A percentile compares a stretch with the other conserved stretches of the same genome.
These are phyloP conservation scores for Glomeris maerens DNA, from an alignment of 1,140 invertebrate genomes.

Conservation along the genomic window DNA sequence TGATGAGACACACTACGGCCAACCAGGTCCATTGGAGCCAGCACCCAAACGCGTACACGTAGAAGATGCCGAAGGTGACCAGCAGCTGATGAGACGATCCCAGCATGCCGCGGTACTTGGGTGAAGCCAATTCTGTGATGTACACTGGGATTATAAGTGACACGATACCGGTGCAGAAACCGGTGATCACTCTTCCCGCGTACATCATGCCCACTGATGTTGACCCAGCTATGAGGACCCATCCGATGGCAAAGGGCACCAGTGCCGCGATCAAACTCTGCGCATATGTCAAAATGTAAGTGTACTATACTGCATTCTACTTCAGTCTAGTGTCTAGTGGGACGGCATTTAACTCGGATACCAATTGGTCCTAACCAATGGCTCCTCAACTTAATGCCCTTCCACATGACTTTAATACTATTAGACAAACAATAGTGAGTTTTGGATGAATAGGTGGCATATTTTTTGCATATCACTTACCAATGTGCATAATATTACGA, in stretches of 20 bases:
- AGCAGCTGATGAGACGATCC: slow-evolving; percentile 12
- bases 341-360: no score
- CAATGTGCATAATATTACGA: no score
- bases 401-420: no score
- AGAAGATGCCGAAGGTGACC: slow-evolving; percentile 8
- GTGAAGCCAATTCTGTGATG: slow-evolving; percentile 16
- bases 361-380: no score
- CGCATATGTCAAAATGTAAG: no score
- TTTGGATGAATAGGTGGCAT: no score
- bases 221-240: slow-evolving; percentile 4
- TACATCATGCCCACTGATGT: slow-evolving; percentile 2
- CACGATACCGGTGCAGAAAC: slow-evolving; percentile 12
- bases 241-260: not conserved
- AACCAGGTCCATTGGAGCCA: slow-evolving; percentile 8
- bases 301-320: no score
- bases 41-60: slow-evolving; percentile 7
- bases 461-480: no score
- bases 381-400: no score
- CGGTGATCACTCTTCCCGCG: not conserved
- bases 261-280: no score
- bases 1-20: slow-evolving; percentile 10
- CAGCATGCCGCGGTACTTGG: slow-evolving; percentile 16
- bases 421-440: no score
- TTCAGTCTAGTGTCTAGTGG: no score
- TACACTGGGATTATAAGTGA: slow-evolving; percentile 15